phyloP scores from a whole-genome alignment of 2,113 vertebrate species.

The Erpornis zantholeuca region DNA sequence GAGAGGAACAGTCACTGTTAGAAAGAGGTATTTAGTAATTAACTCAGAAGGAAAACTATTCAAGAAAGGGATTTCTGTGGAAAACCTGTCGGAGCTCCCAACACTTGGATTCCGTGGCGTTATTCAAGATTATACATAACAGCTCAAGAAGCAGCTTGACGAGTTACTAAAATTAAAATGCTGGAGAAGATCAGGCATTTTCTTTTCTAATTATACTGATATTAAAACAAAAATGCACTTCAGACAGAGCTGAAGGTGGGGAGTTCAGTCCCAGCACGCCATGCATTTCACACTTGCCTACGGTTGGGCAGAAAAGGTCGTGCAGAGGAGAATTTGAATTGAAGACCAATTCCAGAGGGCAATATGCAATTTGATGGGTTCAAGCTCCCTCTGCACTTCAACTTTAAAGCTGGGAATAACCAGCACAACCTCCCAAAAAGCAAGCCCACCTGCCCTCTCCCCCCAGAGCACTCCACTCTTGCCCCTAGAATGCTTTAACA shows the following conservation, averaged over 20 bases:
- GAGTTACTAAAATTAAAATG: background rate
- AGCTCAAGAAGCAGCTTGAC: background rate
- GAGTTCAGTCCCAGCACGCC: rapidly evolving
- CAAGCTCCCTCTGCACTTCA: background rate
- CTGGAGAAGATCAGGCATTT: background rate
- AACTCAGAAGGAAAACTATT: background rate
- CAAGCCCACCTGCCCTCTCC: background rate
- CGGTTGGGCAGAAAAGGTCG: background rate
- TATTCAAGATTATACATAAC: background rate
- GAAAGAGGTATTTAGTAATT: constrained; percentile 16
- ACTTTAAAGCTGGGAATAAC: background rate
- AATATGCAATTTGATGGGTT: background rate
- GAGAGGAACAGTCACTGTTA: background rate
- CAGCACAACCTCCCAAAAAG: background rate
- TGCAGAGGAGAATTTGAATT: background rate
- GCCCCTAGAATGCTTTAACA: background rate
- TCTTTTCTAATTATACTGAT: background rate
- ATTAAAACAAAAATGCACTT: background rate
- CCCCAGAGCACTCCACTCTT: background rate
- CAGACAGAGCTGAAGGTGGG: background rate
- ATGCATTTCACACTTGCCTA: background rate
- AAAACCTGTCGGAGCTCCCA: background rate
- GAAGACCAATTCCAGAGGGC: background rate
- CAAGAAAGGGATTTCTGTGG: background rate
- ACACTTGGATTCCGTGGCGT: background rate